These are phyloP conservation scores for Halictus quadricinctus DNA, from an alignment of 2,888 invertebrate species.

Conservation along the genomic window DNA sequence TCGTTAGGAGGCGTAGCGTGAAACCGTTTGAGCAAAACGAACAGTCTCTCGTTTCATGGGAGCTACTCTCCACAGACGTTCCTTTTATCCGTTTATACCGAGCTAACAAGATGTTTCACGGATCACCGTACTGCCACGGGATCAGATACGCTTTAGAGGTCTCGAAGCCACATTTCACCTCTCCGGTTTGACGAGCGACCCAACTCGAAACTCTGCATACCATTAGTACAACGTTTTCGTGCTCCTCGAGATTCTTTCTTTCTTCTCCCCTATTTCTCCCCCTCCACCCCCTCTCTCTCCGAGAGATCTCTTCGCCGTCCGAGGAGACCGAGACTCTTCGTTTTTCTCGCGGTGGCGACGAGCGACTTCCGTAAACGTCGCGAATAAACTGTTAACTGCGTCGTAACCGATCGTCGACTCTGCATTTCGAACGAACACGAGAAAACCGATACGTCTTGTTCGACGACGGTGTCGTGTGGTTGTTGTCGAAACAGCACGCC, in stretches of 20 bases:
- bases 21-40: neutral
- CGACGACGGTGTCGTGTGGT: neutral
- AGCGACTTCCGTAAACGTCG: conserved; percentile 5
- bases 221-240: conserved; percentile 76
- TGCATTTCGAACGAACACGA: neutral
- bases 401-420: neutral
- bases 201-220: conserved; percentile 78
- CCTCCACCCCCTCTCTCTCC: neutral
- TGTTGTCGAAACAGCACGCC: neutral
- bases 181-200: conserved; percentile 72
- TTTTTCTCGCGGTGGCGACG: neutral
- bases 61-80: conserved; percentile 45
- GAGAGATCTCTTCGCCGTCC: neutral
- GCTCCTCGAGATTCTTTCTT: conserved; percentile 62
- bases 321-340: neutral
- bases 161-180: conserved; percentile 73
- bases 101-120: conserved; percentile 81
- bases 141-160: conserved; percentile 78
- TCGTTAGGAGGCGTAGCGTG: neutral
- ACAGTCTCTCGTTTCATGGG: conserved; percentile 11
- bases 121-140: conserved; percentile 77
- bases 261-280: neutral
- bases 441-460: neutral
- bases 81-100: conserved; percentile 71
- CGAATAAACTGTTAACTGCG: neutral